These are phyloP conservation scores for Struthio camelus DNA, from an alignment of 2,113 vertebrate species.

Conservation along the genomic window DNA sequence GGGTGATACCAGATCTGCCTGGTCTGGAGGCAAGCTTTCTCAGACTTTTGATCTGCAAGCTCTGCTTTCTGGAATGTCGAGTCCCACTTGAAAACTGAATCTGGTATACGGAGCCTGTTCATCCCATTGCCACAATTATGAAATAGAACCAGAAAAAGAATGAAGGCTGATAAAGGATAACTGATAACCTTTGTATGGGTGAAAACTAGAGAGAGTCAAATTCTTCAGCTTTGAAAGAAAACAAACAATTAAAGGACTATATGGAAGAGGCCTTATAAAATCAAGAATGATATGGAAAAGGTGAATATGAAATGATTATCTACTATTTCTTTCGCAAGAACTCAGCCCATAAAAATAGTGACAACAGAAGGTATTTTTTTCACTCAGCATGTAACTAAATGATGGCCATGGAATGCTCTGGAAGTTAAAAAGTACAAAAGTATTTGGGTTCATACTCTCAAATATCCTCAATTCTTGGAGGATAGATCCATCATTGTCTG, in stretches of 20 bases:
- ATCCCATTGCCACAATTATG: neutral
- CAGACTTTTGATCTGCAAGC: conserved; percentile 36
- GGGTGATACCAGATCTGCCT: neutral
- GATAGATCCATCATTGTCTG: neutral
- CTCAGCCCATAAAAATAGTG: neutral
- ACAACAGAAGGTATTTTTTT: neutral
- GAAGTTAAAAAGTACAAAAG: neutral
- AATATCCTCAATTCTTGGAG: neutral
- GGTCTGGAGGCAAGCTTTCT: conserved; percentile 30
- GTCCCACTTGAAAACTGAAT: neutral
- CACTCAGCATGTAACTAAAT: neutral
- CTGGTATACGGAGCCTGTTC: conserved; percentile 6
- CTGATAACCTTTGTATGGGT: neutral
- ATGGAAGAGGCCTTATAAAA: neutral
- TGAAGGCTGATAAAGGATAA: neutral
- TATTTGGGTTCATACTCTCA: neutral
- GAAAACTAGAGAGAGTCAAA: neutral
- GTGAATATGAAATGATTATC: neutral
- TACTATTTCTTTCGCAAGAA: neutral
- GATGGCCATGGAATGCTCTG: neutral
- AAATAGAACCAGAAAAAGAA: conserved; percentile 10
- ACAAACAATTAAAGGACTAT: neutral
- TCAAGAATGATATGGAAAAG: neutral
- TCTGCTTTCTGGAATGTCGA: conserved; percentile 8
- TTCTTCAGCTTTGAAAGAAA: neutral